These are phyloP conservation scores for Bombus pascuorum DNA, from an alignment of 1,140 invertebrate species.

Conservation along the genomic window DNA sequence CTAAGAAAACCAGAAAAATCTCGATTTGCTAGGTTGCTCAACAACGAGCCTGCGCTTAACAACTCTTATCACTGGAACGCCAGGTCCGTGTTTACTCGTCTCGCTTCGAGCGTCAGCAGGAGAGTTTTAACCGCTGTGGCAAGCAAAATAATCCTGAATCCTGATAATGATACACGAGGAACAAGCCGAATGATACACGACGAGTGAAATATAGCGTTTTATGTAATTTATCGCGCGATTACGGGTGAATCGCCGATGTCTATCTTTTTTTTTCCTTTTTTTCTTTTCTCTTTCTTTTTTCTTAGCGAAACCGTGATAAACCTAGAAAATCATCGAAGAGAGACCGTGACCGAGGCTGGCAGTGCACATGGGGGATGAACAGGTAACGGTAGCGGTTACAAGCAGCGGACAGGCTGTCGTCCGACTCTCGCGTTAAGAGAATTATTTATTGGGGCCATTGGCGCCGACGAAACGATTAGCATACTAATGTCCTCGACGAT, in stretches of 20 bases:
- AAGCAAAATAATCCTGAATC: constrained; percentile 36
- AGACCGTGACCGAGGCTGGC: not conserved
- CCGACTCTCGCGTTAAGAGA: constrained; percentile 61
- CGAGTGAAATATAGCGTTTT: constrained; percentile 28
- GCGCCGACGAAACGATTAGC: constrained; percentile 66
- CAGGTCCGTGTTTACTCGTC: not conserved
- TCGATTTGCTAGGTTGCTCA: not conserved
- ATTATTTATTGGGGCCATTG: constrained; percentile 69
- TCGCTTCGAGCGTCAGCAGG: not conserved
- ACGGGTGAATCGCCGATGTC: not conserved
- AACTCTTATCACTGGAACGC: constrained; percentile 4
- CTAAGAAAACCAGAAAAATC: not conserved
- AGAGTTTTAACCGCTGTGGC: not conserved
- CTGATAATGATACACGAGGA: constrained; percentile 36
- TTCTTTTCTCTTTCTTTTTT: not conserved
- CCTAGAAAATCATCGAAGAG: constrained; percentile 18
- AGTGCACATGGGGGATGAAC: constrained; percentile 15
- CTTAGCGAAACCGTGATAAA: not conserved
- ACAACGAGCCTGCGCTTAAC: not conserved
- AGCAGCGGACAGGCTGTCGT: constrained; percentile 18
- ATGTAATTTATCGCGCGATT: constrained; percentile 23
- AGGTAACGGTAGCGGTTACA: constrained; percentile 37
- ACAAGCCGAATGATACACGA: not conserved
- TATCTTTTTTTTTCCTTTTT: not conserved
- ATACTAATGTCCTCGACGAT: constrained; percentile 61